phyloP scores from a whole-genome alignment of 2,888 invertebrate species.

The Nymphalis polychloros region DNA sequence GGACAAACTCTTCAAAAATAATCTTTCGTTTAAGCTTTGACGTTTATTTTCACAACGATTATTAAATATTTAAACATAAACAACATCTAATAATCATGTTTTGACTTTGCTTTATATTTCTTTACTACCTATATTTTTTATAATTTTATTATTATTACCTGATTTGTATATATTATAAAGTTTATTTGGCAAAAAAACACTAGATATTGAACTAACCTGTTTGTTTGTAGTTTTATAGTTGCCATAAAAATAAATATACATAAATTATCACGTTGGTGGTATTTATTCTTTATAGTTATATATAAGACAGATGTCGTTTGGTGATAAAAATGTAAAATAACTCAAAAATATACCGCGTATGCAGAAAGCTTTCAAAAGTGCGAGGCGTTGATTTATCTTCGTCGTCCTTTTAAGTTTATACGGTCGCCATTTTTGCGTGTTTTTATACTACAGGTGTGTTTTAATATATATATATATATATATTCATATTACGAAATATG shows the following conservation, averaged over 20 bases:
- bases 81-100: no score
- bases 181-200: neutral
- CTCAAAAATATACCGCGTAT: conserved; percentile 12
- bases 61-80: no score
- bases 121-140: no score
- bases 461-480: neutral
- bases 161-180: neutral
- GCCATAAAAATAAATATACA: conserved; percentile 12
- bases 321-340: conserved; percentile 43
- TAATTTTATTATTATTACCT: no score
- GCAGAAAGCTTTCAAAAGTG: conserved; percentile 21
- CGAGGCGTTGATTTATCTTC: conserved; percentile 49
- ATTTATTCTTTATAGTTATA: conserved; percentile 53
- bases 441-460: conserved; percentile 18
- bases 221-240: neutral
- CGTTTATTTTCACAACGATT: no score
- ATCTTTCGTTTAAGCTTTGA: no score
- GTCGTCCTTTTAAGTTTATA: conserved; percentile 39
- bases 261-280: conserved; percentile 48
- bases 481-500: neutral
- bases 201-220: neutral
- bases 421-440: conserved; percentile 29
- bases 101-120: no score
- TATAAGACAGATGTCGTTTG: conserved; percentile 53
- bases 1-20: no score